Conservation (phyloP, 2,797 vertebrate genomes). For the Capromys pilorides region DNA sequence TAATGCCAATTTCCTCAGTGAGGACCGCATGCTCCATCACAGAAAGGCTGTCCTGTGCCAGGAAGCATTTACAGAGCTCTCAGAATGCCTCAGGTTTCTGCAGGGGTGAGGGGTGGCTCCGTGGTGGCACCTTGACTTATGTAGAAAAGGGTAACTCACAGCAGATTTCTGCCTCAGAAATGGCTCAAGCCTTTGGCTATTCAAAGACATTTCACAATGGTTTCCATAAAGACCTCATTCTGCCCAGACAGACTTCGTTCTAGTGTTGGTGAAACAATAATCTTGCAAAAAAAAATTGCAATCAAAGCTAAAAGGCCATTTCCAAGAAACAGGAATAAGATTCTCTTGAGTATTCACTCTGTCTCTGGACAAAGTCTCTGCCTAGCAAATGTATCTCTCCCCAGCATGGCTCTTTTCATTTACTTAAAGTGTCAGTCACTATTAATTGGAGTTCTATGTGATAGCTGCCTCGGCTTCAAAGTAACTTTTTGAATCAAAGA, state of each 20-base stretch:
- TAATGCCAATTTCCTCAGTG: background rate
- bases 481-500: conserved; percentile 1
- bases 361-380: background rate
- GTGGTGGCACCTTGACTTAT: background rate
- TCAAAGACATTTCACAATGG: background rate
- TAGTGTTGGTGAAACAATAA: background rate
- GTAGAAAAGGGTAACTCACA: background rate
- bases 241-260: background rate
- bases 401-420: background rate
- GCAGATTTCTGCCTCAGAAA: background rate
- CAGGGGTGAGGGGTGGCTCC: background rate
- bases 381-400: background rate
- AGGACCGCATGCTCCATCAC: background rate
- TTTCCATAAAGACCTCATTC: background rate
- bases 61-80: background rate
- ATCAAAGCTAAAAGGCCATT: conserved; percentile 13
- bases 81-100: background rate
- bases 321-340: background rate
- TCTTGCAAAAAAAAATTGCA: background rate
- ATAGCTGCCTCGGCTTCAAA: background rate
- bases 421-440: background rate
- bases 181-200: background rate
- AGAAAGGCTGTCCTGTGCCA: background rate
- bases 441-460: background rate
- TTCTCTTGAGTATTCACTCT: background rate